Base-by-base conservation (phyloP, 37 sponge, comb jelly and placozoan genomes). In the Mnemiopsis leidyi region DNA sequence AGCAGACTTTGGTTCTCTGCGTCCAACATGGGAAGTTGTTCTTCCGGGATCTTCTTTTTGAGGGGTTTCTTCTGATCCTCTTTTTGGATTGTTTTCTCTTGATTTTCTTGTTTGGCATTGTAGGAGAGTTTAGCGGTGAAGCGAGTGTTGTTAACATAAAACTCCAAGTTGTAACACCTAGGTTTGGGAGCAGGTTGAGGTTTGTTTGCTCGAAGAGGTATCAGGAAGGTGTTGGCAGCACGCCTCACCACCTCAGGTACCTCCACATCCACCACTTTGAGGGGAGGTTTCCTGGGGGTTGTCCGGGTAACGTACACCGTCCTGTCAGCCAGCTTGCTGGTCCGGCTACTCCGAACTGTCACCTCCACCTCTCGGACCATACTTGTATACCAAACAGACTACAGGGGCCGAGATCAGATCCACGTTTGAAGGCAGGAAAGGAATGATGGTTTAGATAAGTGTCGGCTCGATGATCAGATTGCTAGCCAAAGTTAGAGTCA, bases 131-230 rank as follows among this genome's bases (percentile, higher is more conserved):
- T 48, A 48, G 75, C 75, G 20, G 75, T 71, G 75, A 71, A 71
- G n/a, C 30, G 5, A 13, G 20, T 71, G 75, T 71, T 71, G 75
- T 71, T 71, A 13, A 71, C 75, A 71, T 71, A 71, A 18, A 71
- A 71, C 75, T 71, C 75, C 75, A 71, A 5, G n/a, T 71, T 71
- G 20, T 28, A 71, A 67, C 68, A 21, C 21, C 3, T 23, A 29
- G 75, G 75, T 71, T n/a, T n/a, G 20, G 75, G 75, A 28, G 75
- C 30, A 71, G 75, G 75, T n/a, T n/a, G n/a, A 48, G 61, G 61
- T 48, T 13, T 48, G n/a, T n/a, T n/a, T 18, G 61, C 9, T 48
- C 61, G 5, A 13, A 48, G 61, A 48, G 61, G 61, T 5, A 48
- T 48, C 13, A 48, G 61, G 13, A 48, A 48, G 61, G 61, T 48